Percentiles rank a stretch among this genome's conserved stretches.
Evolutionary conservation across 2,113 vertebrate genomes (phyloP).

Genomic region (Lasiurus borealis): DNA sequence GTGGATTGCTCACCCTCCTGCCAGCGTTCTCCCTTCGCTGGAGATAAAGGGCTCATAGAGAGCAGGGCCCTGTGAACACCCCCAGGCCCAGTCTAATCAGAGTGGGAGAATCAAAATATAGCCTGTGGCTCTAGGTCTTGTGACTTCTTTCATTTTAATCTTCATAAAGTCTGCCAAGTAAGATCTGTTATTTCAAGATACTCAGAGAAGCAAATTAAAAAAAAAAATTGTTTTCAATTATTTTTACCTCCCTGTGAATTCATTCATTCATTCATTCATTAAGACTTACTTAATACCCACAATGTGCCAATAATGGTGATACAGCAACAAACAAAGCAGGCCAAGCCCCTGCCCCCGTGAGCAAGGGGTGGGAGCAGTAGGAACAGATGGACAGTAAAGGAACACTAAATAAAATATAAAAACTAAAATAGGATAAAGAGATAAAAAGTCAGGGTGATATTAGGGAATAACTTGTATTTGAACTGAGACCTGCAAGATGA

Average conservation of each 20-base stretch:
- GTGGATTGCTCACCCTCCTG: neutral
- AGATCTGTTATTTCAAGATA: conserved; percentile 43
- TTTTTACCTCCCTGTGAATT: conserved; percentile 24
- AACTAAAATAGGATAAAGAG: neutral
- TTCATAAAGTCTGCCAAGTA: conserved; percentile 20
- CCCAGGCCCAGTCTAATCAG: neutral
- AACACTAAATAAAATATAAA: neutral
- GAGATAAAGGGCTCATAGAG: conserved; percentile 66
- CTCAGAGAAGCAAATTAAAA: neutral
- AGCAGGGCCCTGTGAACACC: neutral
- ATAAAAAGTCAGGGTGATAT: neutral
- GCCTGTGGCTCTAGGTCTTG: neutral
- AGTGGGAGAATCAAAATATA: conserved; percentile 18
- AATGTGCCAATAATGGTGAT: neutral
- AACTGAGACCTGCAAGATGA: neutral
- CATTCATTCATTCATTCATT: neutral
- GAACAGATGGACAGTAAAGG: neutral
- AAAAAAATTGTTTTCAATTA: neutral
- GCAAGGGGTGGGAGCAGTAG: neutral
- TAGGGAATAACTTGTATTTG: conserved; percentile 14
- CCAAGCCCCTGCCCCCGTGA: neutral
- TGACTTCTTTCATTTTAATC: conserved; percentile 32
- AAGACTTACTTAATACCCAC: neutral
- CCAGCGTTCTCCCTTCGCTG: neutral
- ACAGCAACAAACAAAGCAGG: neutral